Evolutionary conservation across 1,140 invertebrate species (phyloP), one percentile per base, ranked within the genome.

Genomic region (Caenorhabditis tropicalis): DNA sequence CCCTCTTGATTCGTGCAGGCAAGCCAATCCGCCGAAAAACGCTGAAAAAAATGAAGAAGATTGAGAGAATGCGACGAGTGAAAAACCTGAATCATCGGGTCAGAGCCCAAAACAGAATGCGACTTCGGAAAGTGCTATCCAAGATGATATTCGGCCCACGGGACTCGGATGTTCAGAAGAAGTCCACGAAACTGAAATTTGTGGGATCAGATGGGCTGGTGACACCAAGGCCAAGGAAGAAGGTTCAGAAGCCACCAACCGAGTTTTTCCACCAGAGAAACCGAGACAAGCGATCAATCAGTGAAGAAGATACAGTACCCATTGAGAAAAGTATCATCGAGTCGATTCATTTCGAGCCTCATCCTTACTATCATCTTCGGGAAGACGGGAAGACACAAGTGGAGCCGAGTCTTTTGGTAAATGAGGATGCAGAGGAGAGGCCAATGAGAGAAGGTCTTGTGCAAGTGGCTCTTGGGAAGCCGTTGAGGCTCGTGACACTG

Each of bases 311-410:
- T 74, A 74, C 33, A 43, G 65, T 43, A 43, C 65, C 65, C n/a
- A 74, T 74, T 46, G 36, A 74, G 19, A 74, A 43, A 24, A 43
- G 36, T 46, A 12, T 74, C 9, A 43, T 74, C 43, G 65, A 74
- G 15, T 74, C 65, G 1, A 74, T 43, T 43, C 65, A 43, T 19
- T 21, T 74, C 5, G 65, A 74, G n/a, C 65, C 33, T 24, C 65
- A 43, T 65, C 58, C 58, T 2, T 65, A 65, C 36, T 65, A 65
- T 43, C 65, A 74, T 74, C n/a, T 74, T n/a, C 33, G n/a, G n/a
- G 19, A 1, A 19, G 36, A 46, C 10, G 29, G 27, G 10, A 74
- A n/a, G n/a, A 74, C 65, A 24, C 19, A 74, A 46, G 65, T 74
- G 33, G 65, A 74, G 36, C 65, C 65, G 1, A 74, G 65, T 43